Evolutionary conservation across 1,140 invertebrate genomes (phyloP), one percentile per base, ranked within the genome.

Genomic region (Pseudomyrmex pallidus): DNA sequence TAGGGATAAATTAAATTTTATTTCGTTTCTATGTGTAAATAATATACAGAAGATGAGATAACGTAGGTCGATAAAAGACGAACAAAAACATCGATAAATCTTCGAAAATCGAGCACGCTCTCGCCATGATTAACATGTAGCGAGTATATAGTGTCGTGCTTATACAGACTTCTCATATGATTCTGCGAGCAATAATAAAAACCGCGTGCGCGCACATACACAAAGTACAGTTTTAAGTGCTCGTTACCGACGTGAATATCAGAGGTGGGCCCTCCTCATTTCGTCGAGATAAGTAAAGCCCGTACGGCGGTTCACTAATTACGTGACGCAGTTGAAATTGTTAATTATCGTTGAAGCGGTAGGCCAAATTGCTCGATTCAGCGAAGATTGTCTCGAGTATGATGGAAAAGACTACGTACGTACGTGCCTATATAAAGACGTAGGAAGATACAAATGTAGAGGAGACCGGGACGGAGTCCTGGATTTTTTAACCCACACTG

Each of bases 311-410:
- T 57, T 46, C 76, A 25, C 54, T 78, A 78, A 78, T 78, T 78
- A 78, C 64, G 64, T 78, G 76, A 78, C 54, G 54, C 64, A 78
- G 64, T 78, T 50, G 64, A 78, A 78, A 78, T 78, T 78, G 64
- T 66, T 78, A 78, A 78, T 78, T 78, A 78, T 59, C 44, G 54
- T 35, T 3, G 64, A 10, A 66, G 15, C 46, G 15, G 46, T n/a
- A 7, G 20, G 54, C 2, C 61, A 25, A 77, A 57, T 15, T 17
- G n/a, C 20, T 66, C 61, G 52, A 10, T 46, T 66, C 25, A n/a
- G 2, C 50, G 50, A 66, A 68, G 44, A 70, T 78, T 70, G 46
- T 78, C 54, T 44, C 10, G 64, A 70, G 52, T 15, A 17, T 35
- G 12, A n/a, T 59, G 44, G 54, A 80, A 44, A 35, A 80, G 76